Evolutionary conservation across 2,113 vertebrate genomes (phyloP).

Genomic region (Thermophis baileyi): DNA sequence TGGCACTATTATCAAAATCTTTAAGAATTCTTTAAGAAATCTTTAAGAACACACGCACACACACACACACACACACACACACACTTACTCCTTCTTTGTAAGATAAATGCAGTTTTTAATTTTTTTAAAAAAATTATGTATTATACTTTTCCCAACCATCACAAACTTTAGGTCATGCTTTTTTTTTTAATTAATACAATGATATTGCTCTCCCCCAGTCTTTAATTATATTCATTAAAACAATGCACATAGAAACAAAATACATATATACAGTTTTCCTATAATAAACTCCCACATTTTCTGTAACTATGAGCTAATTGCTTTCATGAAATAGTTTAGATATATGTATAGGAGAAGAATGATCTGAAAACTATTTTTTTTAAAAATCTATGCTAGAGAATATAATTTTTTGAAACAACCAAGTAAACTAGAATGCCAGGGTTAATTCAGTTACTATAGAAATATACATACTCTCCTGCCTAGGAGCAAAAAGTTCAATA

Average conservation of each 20-base stretch:
- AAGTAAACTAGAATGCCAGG: slow-evolving; percentile 3
- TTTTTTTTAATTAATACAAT: background rate
- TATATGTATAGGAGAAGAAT: background rate
- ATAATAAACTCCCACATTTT: background rate
- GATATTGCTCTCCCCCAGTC: background rate
- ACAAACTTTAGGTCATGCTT: background rate
- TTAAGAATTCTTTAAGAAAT: too few relatives aligned
- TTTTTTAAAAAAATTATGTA: background rate
- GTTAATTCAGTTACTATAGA: background rate
- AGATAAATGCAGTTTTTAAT: background rate
- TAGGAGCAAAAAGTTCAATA: background rate
- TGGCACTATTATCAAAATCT: background rate
- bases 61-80: background rate
- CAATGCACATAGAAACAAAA: background rate
- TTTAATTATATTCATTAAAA: background rate
- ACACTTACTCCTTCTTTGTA: background rate
- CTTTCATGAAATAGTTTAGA: background rate
- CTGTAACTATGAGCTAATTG: background rate
- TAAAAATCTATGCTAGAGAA: background rate
- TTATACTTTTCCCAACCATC: background rate
- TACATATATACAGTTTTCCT: background rate
- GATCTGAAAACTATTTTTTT: background rate
- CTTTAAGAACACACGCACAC: too few relatives aligned
- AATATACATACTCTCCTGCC: background rate
- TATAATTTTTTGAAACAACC: background rate